Base-by-base conservation (phyloP, 2,888 invertebrate genomes). In the Lasioglossum vierecki region DNA sequence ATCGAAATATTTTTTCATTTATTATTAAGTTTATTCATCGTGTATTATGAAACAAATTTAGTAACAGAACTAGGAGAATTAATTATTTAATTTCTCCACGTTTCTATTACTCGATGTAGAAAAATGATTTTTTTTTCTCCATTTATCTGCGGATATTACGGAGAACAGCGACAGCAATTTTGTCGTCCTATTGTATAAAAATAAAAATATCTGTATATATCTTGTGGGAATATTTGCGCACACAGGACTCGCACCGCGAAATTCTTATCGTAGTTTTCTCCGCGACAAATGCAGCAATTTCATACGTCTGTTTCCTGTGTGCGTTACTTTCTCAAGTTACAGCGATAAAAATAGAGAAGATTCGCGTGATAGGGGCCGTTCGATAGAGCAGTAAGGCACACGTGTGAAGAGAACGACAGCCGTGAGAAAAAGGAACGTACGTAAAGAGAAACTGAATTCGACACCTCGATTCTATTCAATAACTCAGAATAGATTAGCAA, bases 401-500 rank as follows among this genome's bases (percentile, higher is more conserved):
- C 68, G 68, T 13, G 41, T 18, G n/a, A 74, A 26, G 18, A n/a
- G 2, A 11, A 68, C 2, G 4, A 15, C 44, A 72, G 49, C 8
- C 72, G 46, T 8, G 3, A 5, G 41, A 30, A 1, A 53, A 57
- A 57, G 2, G 39, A 68, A 11, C 41, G 4, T 41, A 15, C 5
- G n/a, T 35, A 46, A 13, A 44, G 35, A 22, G 8, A 15, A 71
- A 13, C 22, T 26, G 46, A 30, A 79, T 39, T 76, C 57, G 77
- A 26, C 26, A 46, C 44, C 49, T 73, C 49, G 71, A 66, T 78
- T n/a, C n/a, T 30, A n/a, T 41, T 41, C 60, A 30, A 72, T 15
- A 39, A 11, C 41, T 66, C 35, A 30, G 11, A n/a, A 53, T 26
- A 53, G 18, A 53, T 15, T 35, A 30, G 18, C 41, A 22, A 35